phyloP scores from a whole-genome alignment of 2,113 vertebrate species.

The Stomatorhinus ivindoensis region DNA sequence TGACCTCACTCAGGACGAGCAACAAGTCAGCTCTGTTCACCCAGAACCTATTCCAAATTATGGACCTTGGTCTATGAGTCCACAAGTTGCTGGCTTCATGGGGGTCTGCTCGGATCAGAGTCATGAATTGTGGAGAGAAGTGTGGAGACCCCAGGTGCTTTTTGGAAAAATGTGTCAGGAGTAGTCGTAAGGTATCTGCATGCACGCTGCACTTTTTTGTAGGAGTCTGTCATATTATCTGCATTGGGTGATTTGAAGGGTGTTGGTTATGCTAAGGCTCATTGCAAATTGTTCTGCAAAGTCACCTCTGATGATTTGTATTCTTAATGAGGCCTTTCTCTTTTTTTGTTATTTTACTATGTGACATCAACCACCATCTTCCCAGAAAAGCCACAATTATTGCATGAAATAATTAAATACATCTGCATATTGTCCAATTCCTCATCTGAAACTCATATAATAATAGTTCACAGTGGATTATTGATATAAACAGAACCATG shows the following conservation, averaged over 20 bases:
- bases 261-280: not conserved
- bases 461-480: slow-evolving; percentile 11
- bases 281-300: not conserved
- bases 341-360: not conserved
- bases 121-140: not conserved
- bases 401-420: slow-evolving; percentile 32
- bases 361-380: not conserved
- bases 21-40: slow-evolving; percentile 46
- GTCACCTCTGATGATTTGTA: not conserved
- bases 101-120: not conserved
- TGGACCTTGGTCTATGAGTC: slow-evolving; percentile 13
- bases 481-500: slow-evolving; percentile 32
- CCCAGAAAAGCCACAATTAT: slow-evolving; percentile 37
- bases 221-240: not conserved
- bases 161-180: not conserved
- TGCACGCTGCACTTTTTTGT: too few relatives aligned
- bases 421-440: slow-evolving; percentile 27
- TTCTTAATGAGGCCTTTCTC: not conserved
- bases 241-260: not conserved
- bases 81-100: slow-evolving; percentile 6
- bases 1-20: slow-evolving; percentile 39
- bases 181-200: too few relatives aligned
- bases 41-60: slow-evolving; percentile 16
- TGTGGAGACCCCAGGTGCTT: not conserved
- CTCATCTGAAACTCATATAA: slow-evolving; percentile 34